Percentiles rank a stretch among this genome's conserved stretches.
Conservation (phyloP, 2,888 invertebrate species). For the Drepanosiphum platanoidis region DNA sequence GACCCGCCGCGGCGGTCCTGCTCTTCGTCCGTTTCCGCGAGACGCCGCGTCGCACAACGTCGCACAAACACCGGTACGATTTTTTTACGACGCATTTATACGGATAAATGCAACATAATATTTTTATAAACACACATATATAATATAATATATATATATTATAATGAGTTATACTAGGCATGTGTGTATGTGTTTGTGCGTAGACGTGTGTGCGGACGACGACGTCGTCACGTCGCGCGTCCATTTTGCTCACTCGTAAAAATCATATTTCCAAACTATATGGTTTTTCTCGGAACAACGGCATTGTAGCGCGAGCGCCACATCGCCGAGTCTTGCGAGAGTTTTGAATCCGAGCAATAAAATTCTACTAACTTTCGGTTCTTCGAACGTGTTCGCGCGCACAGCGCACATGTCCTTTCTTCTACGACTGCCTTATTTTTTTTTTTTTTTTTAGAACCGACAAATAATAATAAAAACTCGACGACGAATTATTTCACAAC, state of each 20-base stretch:
- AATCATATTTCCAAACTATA: background rate
- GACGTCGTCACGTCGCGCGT: background rate
- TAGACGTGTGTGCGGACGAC: background rate
- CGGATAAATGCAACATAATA: background rate
- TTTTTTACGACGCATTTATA: background rate
- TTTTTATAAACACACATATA: background rate
- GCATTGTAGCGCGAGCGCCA: background rate
- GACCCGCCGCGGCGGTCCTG: background rate
- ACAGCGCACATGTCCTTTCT: too few species aligned
- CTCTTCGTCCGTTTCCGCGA: background rate
- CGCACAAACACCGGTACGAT: background rate
- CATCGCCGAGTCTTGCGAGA: background rate
- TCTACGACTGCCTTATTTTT: background rate
- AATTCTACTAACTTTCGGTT: slow-evolving; percentile 1
- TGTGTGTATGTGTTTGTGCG: background rate
- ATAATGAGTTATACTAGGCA: background rate
- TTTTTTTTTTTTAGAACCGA: too few species aligned
- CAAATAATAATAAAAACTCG: background rate
- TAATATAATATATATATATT: background rate
- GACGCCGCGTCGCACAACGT: background rate
- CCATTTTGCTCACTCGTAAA: background rate
- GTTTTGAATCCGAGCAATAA: background rate
- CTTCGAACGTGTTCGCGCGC: background rate
- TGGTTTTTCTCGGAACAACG: background rate
- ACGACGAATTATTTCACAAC: background rate